Evolutionary conservation across 2,113 vertebrate species (phyloP), one percentile per base, ranked within the genome.

Genomic region (Thymallus thymallus): DNA sequence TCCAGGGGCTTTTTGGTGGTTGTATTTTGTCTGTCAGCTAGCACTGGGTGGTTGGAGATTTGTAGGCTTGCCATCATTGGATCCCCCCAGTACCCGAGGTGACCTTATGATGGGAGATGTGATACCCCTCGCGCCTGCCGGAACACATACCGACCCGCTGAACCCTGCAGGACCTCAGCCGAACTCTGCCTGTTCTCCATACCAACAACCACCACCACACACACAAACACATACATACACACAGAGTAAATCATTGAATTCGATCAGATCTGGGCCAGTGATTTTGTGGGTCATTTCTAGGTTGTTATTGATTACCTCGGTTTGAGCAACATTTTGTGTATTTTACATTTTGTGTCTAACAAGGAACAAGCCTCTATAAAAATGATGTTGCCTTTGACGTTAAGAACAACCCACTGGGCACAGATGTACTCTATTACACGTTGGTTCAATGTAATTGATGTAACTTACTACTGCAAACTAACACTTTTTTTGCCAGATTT

Each of bases 61-160:
- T 20, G 51, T 55, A 55, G 51, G 51, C 6, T 55, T 55, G 16
- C 51, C 51, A 55, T 55, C 51, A 64, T 6, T 64, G 62, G 62
- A 64, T 64, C 62, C 62, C 61, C 22, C 61, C 6, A 13, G 16
- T 29, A 23, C 24, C 23, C 23, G 26, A 30, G 23, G 23, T 64
- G 62, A 64, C 62, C 62, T 64, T 64, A 64, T 24, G 26, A 14
- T 26, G 62, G 62, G 62, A 64, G 62, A 64, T 64, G 24, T 64
- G 62, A 64, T 64, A 64, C 14, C 5, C 26, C 62, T 64, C 13
- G 26, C 62, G 13, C 13, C 26, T 64, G 23, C 16, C 13, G 23
- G 24, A 23, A 63, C 22, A 13, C 61, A 26, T 55, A 26, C 26
- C 62, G 12, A 24, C 61, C 61, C 26, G 18, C 23, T 16, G 26